phyloP scores from a whole-genome alignment of 2,113 vertebrate species.

The Spea bombifrons region DNA sequence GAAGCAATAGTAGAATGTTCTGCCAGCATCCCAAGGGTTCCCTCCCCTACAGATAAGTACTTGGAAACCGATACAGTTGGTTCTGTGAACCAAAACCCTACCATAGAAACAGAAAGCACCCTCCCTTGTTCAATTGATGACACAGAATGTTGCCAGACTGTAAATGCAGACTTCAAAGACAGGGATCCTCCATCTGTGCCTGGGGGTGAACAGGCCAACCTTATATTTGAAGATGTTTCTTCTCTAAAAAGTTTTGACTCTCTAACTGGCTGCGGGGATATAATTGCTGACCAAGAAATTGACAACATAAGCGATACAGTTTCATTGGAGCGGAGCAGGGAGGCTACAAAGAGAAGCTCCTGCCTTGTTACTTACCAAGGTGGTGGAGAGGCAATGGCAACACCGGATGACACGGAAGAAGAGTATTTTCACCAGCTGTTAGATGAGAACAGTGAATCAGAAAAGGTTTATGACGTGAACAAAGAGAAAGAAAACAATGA shows the following conservation, averaged over 20 bases:
- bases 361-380: slow-evolving; percentile 95
- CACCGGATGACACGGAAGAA: slow-evolving; percentile 78
- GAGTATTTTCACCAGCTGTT: slow-evolving; percentile 79
- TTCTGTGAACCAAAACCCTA: neutral
- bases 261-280: slow-evolving; percentile 92
- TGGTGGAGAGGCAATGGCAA: slow-evolving; percentile 95
- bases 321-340: slow-evolving; percentile 80
- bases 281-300: slow-evolving; percentile 93
- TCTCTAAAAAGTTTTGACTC: slow-evolving; percentile 98
- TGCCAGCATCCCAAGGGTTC: neutral
- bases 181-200: slow-evolving; percentile 55
- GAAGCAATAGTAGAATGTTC: neutral
- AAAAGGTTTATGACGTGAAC: slow-evolving; percentile 63
- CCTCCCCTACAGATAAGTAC: fast-evolving
- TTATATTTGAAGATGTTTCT: slow-evolving; percentile 84
- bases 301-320: slow-evolving; percentile 83
- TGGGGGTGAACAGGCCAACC: slow-evolving; percentile 78
- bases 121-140: slow-evolving; percentile 50
- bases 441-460: slow-evolving; percentile 52
- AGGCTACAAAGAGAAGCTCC: slow-evolving; percentile 81
- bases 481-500: slow-evolving; percentile 49
- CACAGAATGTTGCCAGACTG: slow-evolving; percentile 53
- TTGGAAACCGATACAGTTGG: slow-evolving; percentile 36
- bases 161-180: slow-evolving; percentile 55
- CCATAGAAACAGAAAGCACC: slow-evolving; percentile 49